Evolutionary conservation across 2,797 vertebrate genomes (phyloP).

Genomic region (Schizopygopsis pylzovi): DNA sequence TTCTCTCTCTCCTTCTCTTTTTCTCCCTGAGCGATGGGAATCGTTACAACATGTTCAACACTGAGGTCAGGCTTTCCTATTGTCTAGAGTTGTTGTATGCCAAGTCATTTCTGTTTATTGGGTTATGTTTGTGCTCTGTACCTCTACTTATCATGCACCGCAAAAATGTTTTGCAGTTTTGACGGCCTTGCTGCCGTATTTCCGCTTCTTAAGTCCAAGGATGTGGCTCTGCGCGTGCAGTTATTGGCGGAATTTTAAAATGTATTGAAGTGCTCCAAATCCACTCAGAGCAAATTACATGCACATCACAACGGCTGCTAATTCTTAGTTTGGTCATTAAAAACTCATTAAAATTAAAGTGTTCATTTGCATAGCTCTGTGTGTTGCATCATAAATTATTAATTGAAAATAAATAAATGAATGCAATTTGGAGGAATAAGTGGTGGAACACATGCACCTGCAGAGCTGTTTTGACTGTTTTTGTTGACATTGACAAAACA

Average conservation of each 20-base stretch:
- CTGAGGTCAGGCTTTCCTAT: conserved; percentile 73
- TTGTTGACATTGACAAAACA: conserved; percentile 75
- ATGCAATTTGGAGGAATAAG: conserved; percentile 83
- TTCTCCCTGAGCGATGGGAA: conserved; percentile 78
- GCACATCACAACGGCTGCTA: conserved; percentile 81
- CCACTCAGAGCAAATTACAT: conserved; percentile 81
- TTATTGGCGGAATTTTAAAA: conserved; percentile 73
- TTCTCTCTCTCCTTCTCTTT: conserved; percentile 63
- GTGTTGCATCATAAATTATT: conserved; percentile 86
- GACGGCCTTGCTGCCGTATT: conserved; percentile 16
- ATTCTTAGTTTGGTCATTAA: conserved; percentile 89
- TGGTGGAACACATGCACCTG: conserved; percentile 79
- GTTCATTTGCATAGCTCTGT: conserved; percentile 86
- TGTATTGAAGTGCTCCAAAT: conserved; percentile 77
- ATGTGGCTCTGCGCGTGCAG: conserved; percentile 34
- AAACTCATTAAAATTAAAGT: conserved; percentile 88
- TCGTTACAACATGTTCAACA: conserved; percentile 79
- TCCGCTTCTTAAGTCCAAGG: conserved; percentile 32
- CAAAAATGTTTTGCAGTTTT: conserved; percentile 15
- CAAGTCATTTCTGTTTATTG: conserved; percentile 67
- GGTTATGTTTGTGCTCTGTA: conserved; percentile 56
- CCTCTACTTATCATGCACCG: conserved; percentile 64
- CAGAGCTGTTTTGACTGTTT: conserved; percentile 74
- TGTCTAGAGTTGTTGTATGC: conserved; percentile 70
- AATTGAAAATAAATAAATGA: conserved; percentile 87